Percentiles rank a stretch among this genome's conserved stretches.
phyloP scores from a whole-genome alignment of 2,888 invertebrate genomes.

The Macroteleia sp. region DNA sequence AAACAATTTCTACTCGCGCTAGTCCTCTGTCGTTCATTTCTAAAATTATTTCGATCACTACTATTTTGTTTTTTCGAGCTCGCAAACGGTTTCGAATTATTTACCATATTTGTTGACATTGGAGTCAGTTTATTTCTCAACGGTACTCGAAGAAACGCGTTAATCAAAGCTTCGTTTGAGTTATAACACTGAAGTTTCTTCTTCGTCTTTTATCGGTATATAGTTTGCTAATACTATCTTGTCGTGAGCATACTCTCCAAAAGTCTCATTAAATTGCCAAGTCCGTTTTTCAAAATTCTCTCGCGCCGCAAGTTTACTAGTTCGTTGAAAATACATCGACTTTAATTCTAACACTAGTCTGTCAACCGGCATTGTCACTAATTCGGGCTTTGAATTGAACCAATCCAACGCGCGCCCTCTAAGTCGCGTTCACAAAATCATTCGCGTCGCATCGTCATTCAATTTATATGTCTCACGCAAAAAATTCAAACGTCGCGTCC shows the following conservation, averaged over 20 bases:
- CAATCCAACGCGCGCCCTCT: background rate
- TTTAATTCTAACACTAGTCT: background rate
- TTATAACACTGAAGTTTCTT: background rate
- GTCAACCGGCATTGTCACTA: background rate
- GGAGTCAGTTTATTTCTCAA: background rate
- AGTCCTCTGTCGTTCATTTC: too few species aligned
- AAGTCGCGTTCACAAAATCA: background rate
- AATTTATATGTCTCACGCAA: background rate
- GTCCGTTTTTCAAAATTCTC: background rate
- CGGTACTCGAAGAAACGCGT: background rate
- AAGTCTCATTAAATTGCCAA: background rate
- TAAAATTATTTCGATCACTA: too few species aligned
- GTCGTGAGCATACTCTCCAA: background rate
- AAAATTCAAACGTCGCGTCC: background rate
- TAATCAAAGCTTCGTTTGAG: background rate
- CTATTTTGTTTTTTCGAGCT: too few species aligned
- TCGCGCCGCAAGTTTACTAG: background rate
- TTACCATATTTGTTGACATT: too few species aligned
- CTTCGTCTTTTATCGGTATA: background rate
- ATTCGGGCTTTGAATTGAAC: background rate
- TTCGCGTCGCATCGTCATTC: background rate
- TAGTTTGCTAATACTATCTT: background rate
- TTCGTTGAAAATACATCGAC: background rate
- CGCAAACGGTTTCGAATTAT: too few species aligned
- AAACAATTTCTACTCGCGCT: too few species aligned